Evolutionary conservation across 2,888 invertebrate species (phyloP).

Genomic region (Sphaerolaimus hirsutus): DNA sequence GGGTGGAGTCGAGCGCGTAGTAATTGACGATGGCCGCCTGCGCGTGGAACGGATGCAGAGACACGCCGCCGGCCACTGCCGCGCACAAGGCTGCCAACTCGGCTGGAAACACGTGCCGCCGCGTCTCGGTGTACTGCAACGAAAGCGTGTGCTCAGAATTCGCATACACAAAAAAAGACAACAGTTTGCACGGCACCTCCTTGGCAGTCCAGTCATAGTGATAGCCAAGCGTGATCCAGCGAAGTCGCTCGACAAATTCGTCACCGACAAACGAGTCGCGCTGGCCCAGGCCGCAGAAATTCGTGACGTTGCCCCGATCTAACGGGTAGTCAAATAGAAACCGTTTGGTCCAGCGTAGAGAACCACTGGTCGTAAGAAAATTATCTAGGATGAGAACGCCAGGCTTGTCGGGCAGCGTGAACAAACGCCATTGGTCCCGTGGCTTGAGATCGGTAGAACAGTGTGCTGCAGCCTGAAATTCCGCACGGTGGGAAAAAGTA

Average conservation of each 20-base stretch:
- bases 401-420: too few species aligned
- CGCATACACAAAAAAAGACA: too few species aligned
- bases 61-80: constrained; percentile 32
- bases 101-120: constrained; percentile 43
- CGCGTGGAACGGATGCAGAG: constrained; percentile 38
- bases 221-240: constrained; percentile 88
- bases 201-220: constrained; percentile 96
- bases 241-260: constrained; percentile 35
- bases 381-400: constrained; percentile 24
- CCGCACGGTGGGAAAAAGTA: too few species aligned
- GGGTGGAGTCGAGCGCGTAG: constrained; percentile 68
- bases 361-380: neutral
- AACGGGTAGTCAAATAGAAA: neutral
- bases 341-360: neutral
- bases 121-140: neutral
- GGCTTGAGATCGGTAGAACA: too few species aligned
- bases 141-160: too few species aligned
- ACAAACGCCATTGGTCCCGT: too few species aligned
- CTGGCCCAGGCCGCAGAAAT: neutral
- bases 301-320: neutral
- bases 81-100: constrained; percentile 44
- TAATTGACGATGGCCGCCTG: constrained; percentile 90
- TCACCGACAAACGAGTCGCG: constrained; percentile 7
- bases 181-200: constrained; percentile 32
- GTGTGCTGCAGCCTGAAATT: too few species aligned